A percentile compares a stretch with the other conserved stretches of the same genome.
phyloP scores from a whole-genome alignment of 1,140 invertebrate species.

The Drosophila littoralis region DNA sequence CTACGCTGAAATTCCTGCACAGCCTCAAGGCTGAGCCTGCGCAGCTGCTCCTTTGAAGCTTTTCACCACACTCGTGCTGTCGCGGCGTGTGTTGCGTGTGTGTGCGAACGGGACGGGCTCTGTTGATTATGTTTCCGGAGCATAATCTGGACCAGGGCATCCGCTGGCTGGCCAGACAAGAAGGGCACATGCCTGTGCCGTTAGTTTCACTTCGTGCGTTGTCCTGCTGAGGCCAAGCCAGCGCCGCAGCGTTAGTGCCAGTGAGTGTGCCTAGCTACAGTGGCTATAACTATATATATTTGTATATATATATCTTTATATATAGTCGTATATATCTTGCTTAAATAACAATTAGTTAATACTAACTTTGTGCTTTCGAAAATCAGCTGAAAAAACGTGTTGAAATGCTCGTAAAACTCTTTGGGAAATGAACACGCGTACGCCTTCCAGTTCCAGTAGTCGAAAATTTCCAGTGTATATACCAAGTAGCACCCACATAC shows the following conservation, averaged over 20 bases:
- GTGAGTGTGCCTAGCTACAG: slow-evolving; percentile 39
- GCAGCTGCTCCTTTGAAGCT: slow-evolving; percentile 51
- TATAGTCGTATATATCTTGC: slow-evolving; percentile 22
- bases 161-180: slow-evolving; percentile 72
- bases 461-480: slow-evolving; percentile 75
- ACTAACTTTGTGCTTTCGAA: slow-evolving; percentile 10
- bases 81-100: neutral
- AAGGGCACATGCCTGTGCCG: slow-evolving; percentile 73
- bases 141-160: slow-evolving; percentile 75
- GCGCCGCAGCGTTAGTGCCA: slow-evolving; percentile 67
- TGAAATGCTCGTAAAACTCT: slow-evolving; percentile 31
- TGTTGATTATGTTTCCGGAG: slow-evolving; percentile 61
- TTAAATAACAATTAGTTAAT: slow-evolving; percentile 29
- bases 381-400: slow-evolving; percentile 7
- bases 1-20: slow-evolving; percentile 61
- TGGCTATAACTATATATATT: slow-evolving; percentile 32
- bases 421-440: slow-evolving; percentile 37
- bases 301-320: slow-evolving; percentile 21
- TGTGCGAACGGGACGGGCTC: slow-evolving; percentile 43
- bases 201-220: slow-evolving; percentile 84
- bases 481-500: slow-evolving; percentile 31
- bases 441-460: slow-evolving; percentile 53
- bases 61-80: slow-evolving; percentile 69
- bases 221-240: slow-evolving; percentile 83
- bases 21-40: slow-evolving; percentile 54